These are phyloP conservation scores for Eulimnadia texana DNA, from an alignment of 1,140 invertebrate genomes.

Conservation along the genomic window DNA sequence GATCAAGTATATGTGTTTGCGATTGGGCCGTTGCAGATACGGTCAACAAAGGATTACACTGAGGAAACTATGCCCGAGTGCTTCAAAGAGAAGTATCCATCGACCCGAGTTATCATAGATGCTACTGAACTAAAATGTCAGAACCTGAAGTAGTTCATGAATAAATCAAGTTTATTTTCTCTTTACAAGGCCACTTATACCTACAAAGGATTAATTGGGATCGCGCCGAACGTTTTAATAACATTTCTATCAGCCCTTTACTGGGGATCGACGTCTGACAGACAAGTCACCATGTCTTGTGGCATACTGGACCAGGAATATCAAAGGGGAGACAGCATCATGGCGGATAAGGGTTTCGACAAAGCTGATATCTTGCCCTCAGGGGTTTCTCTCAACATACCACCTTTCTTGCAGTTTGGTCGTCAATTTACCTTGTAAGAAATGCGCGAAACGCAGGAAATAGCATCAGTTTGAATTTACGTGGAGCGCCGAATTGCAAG, in stretches of 20 bases:
- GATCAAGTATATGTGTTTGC: not conserved
- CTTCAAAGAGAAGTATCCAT: constrained; percentile 8
- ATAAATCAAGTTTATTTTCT: not conserved
- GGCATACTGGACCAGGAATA: constrained; percentile 6
- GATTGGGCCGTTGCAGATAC: constrained; percentile 1
- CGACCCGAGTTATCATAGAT: constrained; percentile 5
- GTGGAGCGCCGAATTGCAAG: not conserved
- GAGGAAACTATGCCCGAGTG: constrained; percentile 1
- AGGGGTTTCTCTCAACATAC: not conserved
- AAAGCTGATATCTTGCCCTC: not conserved
- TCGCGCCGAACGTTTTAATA: not conserved
- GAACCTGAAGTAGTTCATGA: not conserved
- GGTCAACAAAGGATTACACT: constrained; percentile 4
- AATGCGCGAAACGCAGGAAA: constrained; percentile 1
- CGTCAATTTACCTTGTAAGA: not conserved
- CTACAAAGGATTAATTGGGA: constrained; percentile 6
- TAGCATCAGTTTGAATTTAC: not conserved
- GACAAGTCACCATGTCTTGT: not conserved
- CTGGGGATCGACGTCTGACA: not conserved
- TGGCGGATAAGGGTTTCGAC: constrained; percentile 8
- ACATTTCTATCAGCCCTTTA: constrained; percentile 6
- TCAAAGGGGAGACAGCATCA: constrained; percentile 1
- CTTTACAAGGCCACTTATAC: constrained; percentile 6
- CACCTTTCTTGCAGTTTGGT: not conserved
- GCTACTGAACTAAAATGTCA: constrained; percentile 7